Base-by-base conservation (phyloP, 2,113 vertebrate species). In the Calyptommatus sinebrachiatus region DNA sequence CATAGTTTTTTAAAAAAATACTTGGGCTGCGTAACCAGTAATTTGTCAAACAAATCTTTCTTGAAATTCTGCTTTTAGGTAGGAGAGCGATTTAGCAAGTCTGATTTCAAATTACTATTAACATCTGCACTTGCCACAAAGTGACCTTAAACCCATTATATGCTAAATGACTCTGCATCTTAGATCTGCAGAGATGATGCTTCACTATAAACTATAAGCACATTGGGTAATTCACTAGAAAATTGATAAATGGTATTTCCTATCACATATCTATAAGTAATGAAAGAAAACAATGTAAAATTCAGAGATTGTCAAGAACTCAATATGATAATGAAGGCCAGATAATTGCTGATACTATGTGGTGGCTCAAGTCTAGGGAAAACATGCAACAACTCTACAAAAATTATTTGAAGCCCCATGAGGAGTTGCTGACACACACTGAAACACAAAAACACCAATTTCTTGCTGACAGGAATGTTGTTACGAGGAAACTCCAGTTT, bases 381-480 rank as follows among this genome's bases (percentile, higher is more conserved):
- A 67, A 62, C 35, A 16, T 63, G 35, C 22, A 76, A 68, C 41
- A 75, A 16, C 65, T 48, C 21, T 11, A 6, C 63, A 74, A 3
- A 81, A 69, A 75, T 7, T 18, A 8, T 75, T 21, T 81, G 20
- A 21, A 48, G 35, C 12, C 73, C 53, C 22, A 29, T 60, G 63
- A n/a, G 21, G 73, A 81, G 72, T 28, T 61, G 63, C 7, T 61
- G 57, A 50, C 72, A 60, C 5, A 2, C 29, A 74, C 24, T n/a
- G 71, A 74, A 14, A 20, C 26, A 46, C 22, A 14, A 72, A 21
- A 57, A 61, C 14, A 20, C 72, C 72, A 81, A 69, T 81, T 81
- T 81, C 72, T 81, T 81, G 65, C 73, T 61, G n/a, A 31, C 24
- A 29, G 66, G 50, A 48, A 61, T 46, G 66, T 76, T 70, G 50